Percentiles rank a stretch among this genome's conserved stretches.
Conservation (phyloP, 1,140 invertebrate genomes). For the Euschistus heros region DNA sequence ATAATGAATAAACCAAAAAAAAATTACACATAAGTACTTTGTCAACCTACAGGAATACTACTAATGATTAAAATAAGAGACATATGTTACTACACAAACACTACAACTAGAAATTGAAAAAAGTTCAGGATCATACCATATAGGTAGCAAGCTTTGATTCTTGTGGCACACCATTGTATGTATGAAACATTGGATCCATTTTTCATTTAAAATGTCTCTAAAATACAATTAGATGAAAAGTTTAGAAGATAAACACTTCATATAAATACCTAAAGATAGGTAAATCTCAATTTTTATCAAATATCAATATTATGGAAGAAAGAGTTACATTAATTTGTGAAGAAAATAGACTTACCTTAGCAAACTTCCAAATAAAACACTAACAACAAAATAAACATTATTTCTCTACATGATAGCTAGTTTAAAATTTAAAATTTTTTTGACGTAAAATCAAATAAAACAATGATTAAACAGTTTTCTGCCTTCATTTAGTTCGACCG, state of each 20-base stretch:
- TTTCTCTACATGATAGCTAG: constrained; percentile 1
- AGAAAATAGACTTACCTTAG: neutral
- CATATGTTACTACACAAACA: neutral
- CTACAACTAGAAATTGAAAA: constrained; percentile 1
- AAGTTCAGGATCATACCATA: constrained; percentile 45
- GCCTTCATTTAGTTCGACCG: constrained; percentile 5
- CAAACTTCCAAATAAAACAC: neutral
- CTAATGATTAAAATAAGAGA: no score
- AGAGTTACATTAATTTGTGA: neutral
- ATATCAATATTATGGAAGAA: neutral
- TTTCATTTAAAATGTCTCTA: constrained; percentile 13
- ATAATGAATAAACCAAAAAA: neutral
- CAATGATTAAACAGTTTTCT: neutral
- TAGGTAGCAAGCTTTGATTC: constrained; percentile 77
- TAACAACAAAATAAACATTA: neutral
- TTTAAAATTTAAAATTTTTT: neutral
- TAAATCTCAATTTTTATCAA: no score
- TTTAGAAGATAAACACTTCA: no score
- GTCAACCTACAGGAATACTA: no score
- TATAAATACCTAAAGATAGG: no score
- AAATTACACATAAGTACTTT: neutral
- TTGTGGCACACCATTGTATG: constrained; percentile 64
- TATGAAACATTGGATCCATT: constrained; percentile 43
- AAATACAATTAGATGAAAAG: neutral
- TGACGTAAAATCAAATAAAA: neutral